Conservation (phyloP, 2,797 vertebrate genomes). For the Echiichthys vipera region DNA sequence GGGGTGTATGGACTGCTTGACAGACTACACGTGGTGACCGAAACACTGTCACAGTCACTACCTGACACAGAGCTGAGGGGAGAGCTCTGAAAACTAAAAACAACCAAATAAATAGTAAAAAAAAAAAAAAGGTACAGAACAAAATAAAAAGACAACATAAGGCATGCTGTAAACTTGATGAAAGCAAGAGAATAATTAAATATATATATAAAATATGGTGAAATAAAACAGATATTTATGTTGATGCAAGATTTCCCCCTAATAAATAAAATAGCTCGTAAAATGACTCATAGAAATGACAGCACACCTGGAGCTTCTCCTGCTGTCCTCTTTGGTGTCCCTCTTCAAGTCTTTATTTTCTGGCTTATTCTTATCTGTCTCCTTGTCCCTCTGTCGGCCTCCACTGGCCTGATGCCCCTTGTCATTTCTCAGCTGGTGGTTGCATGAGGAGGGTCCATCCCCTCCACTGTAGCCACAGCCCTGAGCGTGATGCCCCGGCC, state of each 20-base stretch:
- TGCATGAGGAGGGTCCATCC: slow-evolving; percentile 57
- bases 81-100: slow-evolving; percentile 90
- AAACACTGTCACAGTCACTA: slow-evolving; percentile 95
- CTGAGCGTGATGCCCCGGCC: slow-evolving; percentile 66
- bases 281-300: slow-evolving; percentile 13
- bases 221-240: slow-evolving; percentile 31
- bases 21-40: slow-evolving; percentile 95
- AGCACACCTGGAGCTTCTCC: slow-evolving; percentile 70
- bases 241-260: neutral
- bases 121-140: slow-evolving; percentile 47
- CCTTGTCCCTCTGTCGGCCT: slow-evolving; percentile 58
- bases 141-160: slow-evolving; percentile 30
- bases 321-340: slow-evolving; percentile 78
- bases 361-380: slow-evolving; percentile 64
- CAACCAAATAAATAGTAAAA: slow-evolving; percentile 68
- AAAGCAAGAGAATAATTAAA: slow-evolving; percentile 28
- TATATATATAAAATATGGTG: slow-evolving; percentile 32
- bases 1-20: slow-evolving; percentile 91
- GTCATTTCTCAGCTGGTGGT: slow-evolving; percentile 78
- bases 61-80: slow-evolving; percentile 92
- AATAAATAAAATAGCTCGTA: neutral
- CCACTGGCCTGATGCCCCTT: slow-evolving; percentile 68
- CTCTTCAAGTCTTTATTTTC: slow-evolving; percentile 65
- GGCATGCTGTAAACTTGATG: neutral
- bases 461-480: slow-evolving; percentile 71